Conservation (phyloP, 1,140 invertebrate genomes). For the Dermatophagoides farinae region DNA sequence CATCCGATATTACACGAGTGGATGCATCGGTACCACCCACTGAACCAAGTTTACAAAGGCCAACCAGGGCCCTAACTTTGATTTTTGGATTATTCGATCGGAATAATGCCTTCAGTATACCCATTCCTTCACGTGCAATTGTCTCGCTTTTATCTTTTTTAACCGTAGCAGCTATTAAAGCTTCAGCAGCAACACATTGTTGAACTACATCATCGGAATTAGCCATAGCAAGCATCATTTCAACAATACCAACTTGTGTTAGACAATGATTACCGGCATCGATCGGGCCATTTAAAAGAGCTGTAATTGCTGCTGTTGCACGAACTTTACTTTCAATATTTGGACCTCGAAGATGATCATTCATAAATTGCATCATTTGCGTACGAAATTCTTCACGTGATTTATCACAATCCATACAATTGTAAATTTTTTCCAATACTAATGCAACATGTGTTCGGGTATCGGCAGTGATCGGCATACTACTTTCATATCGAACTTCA, state of each 20-base stretch:
- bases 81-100: slow-evolving; percentile 74
- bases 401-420: slow-evolving; percentile 80
- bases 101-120: slow-evolving; percentile 84
- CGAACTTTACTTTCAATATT: slow-evolving; percentile 77
- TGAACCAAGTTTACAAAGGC: slow-evolving; percentile 87
- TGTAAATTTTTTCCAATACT: slow-evolving; percentile 59
- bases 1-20: slow-evolving; percentile 78
- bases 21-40: slow-evolving; percentile 89
- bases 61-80: slow-evolving; percentile 62
- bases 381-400: slow-evolving; percentile 49
- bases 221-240: slow-evolving; percentile 95
- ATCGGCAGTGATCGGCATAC: slow-evolving; percentile 64
- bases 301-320: slow-evolving; percentile 67
- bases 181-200: slow-evolving; percentile 84
- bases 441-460: slow-evolving; percentile 70
- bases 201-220: slow-evolving; percentile 54
- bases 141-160: slow-evolving; percentile 91
- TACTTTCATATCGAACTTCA: slow-evolving; percentile 71
- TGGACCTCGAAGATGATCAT: slow-evolving; percentile 54
- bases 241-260: slow-evolving; percentile 71
- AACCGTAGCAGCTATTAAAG: slow-evolving; percentile 79
- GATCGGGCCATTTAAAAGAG: slow-evolving; percentile 66
- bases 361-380: slow-evolving; percentile 66
- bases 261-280: slow-evolving; percentile 85
- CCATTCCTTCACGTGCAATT: slow-evolving; percentile 71